Conservation (phyloP, 1,140 invertebrate species). For the Musca vetustissima region DNA sequence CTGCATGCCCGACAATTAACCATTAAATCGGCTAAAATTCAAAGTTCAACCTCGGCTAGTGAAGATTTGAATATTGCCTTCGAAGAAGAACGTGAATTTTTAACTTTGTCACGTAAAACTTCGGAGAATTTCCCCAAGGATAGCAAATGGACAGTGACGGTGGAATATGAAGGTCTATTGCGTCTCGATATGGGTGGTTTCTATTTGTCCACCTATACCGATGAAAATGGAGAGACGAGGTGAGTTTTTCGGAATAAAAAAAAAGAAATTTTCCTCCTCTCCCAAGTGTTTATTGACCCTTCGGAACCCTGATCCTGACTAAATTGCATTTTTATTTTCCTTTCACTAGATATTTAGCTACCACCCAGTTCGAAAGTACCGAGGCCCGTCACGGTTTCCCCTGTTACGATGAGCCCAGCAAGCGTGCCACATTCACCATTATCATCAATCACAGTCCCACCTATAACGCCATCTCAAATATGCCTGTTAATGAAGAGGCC, state of each 20-base stretch:
- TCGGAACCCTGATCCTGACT: too few species aligned
- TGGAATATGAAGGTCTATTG: conserved; percentile 60
- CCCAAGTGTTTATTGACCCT: too few species aligned
- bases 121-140: conserved; percentile 39
- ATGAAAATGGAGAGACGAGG: conserved; percentile 49
- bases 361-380: conserved; percentile 79
- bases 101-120: conserved; percentile 35
- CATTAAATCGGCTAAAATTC: too few species aligned
- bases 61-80: conserved; percentile 19
- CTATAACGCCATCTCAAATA: conserved; percentile 73
- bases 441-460: conserved; percentile 62
- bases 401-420: conserved; percentile 84
- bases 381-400: conserved; percentile 82
- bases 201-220: conserved; percentile 75
- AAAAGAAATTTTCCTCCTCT: too few species aligned
- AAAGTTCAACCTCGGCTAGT: conserved; percentile 31
- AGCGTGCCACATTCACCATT: conserved; percentile 78
- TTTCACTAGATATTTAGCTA: conserved; percentile 65
- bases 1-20: conserved; percentile 56
- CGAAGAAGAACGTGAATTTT: conserved; percentile 42
- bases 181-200: conserved; percentile 71
- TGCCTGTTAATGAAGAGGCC: conserved; percentile 56
- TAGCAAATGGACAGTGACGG: conserved; percentile 55
- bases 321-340: too few species aligned
- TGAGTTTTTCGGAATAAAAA: too few species aligned